These are phyloP conservation scores for Sylvilagus bachmani DNA, from an alignment of 2,113 vertebrate species.

Conservation along the genomic window DNA sequence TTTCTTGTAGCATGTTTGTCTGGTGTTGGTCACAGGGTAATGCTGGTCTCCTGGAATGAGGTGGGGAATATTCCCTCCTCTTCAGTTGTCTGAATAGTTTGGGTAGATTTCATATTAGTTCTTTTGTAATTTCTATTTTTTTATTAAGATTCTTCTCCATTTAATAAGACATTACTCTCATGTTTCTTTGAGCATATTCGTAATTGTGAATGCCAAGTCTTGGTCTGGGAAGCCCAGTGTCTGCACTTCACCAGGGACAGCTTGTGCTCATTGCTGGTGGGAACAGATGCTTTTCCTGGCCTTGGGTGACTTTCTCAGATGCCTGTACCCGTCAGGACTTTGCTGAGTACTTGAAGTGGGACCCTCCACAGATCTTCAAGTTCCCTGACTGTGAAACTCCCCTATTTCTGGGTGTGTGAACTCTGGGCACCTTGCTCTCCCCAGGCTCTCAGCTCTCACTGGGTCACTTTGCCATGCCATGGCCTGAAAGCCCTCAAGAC, in stretches of 20 bases:
- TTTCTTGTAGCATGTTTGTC: background rate
- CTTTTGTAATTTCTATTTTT: constrained; percentile 9
- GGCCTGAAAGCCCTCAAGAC: background rate
- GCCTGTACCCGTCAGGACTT: background rate
- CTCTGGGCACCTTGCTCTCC: background rate
- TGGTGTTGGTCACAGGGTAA: background rate
- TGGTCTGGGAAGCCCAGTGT: background rate
- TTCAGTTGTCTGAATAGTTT: constrained; percentile 7
- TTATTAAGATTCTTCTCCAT: background rate
- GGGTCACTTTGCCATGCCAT: background rate
- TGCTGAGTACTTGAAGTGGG: background rate
- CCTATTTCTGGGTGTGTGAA: background rate
- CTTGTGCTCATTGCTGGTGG: background rate
- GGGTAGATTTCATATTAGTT: background rate
- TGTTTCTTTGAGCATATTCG: background rate
- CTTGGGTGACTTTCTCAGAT: background rate
- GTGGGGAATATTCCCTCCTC: background rate
- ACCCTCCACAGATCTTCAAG: background rate
- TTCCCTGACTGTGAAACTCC: background rate
- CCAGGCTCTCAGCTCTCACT: background rate
- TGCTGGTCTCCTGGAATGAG: background rate
- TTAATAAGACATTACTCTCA: background rate
- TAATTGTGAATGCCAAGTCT: background rate
- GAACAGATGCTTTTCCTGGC: background rate
- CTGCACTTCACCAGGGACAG: background rate